Conservation (phyloP, 2,113 vertebrate species). For the Plecturocebus donacophilus region DNA sequence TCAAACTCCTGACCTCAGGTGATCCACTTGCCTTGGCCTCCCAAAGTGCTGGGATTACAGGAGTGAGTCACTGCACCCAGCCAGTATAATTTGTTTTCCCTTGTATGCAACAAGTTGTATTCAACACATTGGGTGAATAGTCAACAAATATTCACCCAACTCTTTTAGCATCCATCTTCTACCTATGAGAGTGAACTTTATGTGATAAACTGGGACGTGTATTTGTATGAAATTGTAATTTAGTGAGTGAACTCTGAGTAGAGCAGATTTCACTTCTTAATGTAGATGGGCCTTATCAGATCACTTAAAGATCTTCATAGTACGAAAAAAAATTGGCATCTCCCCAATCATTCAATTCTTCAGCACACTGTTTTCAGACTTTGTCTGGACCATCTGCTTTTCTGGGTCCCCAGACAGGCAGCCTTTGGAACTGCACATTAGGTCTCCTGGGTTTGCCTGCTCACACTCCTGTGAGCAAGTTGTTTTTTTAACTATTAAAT, state of each 20-base stretch:
- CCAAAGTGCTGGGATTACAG: no score
- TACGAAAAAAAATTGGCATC: neutral
- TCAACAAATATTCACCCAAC: neutral
- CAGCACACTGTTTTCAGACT: neutral
- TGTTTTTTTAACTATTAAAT: neutral
- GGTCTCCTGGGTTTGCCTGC: neutral
- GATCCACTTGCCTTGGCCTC: no score
- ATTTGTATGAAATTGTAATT: neutral
- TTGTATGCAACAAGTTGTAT: neutral
- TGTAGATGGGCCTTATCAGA: neutral
- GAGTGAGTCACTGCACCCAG: no score
- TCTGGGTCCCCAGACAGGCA: no score
- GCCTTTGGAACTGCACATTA: neutral
- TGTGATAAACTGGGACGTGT: neutral
- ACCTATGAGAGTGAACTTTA: neutral
- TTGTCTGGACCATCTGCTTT: neutral
- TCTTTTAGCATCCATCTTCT: neutral
- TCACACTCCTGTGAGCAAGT: neutral
- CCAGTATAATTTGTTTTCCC: no score
- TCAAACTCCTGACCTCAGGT: no score
- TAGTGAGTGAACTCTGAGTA: neutral
- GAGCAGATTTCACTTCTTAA: neutral
- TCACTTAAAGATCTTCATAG: neutral
- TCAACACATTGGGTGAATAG: no score
- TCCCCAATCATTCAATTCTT: neutral